phyloP scores from a whole-genome alignment of 2,113 vertebrate species.

The Brachypodius melanocephalos region DNA sequence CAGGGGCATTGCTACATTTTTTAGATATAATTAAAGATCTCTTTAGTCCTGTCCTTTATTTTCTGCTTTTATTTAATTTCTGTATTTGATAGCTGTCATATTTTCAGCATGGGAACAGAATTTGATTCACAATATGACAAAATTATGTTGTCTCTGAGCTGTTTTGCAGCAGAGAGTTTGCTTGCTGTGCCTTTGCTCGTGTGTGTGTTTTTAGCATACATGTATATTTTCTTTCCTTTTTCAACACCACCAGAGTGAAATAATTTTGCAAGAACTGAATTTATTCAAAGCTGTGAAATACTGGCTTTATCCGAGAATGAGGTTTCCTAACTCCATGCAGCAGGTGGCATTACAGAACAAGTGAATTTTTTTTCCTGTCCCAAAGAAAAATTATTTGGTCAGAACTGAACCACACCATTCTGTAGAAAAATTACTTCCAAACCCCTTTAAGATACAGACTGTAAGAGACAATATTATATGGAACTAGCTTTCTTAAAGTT shows the following conservation, averaged over 20 bases:
- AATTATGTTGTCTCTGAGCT: neutral
- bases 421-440: neutral
- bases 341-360: constrained; percentile 57
- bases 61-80: neutral
- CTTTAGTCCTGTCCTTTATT: neutral
- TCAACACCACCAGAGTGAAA: neutral
- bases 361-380: neutral
- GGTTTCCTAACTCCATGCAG: constrained; percentile 15
- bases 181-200: neutral
- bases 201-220: neutral
- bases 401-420: neutral
- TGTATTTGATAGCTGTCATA: neutral
- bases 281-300: neutral
- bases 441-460: neutral
- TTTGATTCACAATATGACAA: neutral
- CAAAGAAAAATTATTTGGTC: neutral
- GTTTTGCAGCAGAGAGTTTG: neutral
- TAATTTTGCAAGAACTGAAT: neutral
- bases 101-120: neutral
- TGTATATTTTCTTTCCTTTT: neutral
- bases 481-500: neutral
- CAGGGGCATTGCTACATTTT: rapidly evolving
- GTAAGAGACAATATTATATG: neutral
- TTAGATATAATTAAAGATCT: neutral
- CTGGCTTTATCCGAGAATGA: neutral